Evolutionary conservation across 1,140 invertebrate genomes (phyloP), one percentile per base, ranked within the genome.

Genomic region (Bombus picipes): DNA sequence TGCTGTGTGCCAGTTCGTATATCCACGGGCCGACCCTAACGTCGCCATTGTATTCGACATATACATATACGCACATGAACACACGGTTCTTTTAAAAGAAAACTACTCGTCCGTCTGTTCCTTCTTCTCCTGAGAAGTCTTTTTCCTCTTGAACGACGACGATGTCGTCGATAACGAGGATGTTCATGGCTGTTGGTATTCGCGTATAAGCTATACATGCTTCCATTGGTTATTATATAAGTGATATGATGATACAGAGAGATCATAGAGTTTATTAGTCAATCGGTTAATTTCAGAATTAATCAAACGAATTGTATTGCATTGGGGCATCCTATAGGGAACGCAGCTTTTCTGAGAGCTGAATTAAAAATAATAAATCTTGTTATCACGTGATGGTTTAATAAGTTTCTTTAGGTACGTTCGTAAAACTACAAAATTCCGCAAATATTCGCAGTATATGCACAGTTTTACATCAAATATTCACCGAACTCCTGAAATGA

Each of bases 1-100:
- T 39, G 41, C 12, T 47, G 72, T 74, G 62, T 74, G 68, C 65
- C 84, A 57, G 74, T 66, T 57, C 81, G 78, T 87, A 83, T 66
- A 82, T 78, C 79, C 77, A 72, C 47, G 37, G 39, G 34, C 78
- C 59, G n/a, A 84, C 85, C 81, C 76, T 68, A 59, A 77, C 73
- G 37, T 74, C 22, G 18, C 65, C 65, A 90, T 90, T 90, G 81
- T 90, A 43, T n/a, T 43, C 41, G 28, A 28, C 59, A 34, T 34
- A 59, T 41, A 70, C 39, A 68, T 57, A 70, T 37, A 70, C n/a
- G 66, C 25, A 25, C 34, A 5, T 10, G 28, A 41, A 43, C 39
- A 41, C 28, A 8, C 28, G 22, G 3, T 80, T 28, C 39, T 37
- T 85, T 85, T 65, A 22, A 72, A 66, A 71, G 28, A 68, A 74